Base-by-base conservation (phyloP, 2,797 vertebrate species). In the Lepus oiostolus region DNA sequence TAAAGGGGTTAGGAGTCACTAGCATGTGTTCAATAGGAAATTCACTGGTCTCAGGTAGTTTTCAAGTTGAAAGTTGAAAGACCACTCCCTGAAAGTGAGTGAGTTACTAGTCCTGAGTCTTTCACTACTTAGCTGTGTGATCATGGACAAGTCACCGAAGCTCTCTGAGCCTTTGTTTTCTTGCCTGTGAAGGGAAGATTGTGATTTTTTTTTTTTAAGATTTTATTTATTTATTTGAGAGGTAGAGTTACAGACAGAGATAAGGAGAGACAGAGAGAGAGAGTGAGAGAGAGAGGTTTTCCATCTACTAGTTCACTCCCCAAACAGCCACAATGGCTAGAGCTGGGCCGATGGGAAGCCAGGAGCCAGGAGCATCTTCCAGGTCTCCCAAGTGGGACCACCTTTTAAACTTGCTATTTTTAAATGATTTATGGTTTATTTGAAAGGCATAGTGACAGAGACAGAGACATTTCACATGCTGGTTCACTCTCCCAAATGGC, bases 71-170 rank as follows among this genome's bases (percentile, higher is more conserved):
- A 63, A 7, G 22, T 47, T 90, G 68, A 84, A 68, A 85, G 58
- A 32, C 4, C 11, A 13, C 75, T 74, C 35, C 22, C 19, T 19
- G 19, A 28, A 32, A 75, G 22, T 88, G 85, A 79, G 12, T 12
- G 12, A 94, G 30, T 65, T 71, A 38, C 26, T 75, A 9, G 52
- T 84, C n/a, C 90, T 81, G 38, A 71, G 19, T 58, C 42, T 54
- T 75, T 92, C 5, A n/a, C 10, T 67, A 32, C 80, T 90, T 90
- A 58, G 26, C 60, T 94, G 26, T 91, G n/a, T 88, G 92, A 74
- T 35, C 72, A 85, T 82, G 38, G 30, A 52, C 50, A 96, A 77
- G 22, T 92, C 54, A 67, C 30, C 50, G 60, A 88, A 72, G 50
- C 38, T 87, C 58, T 92, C 60, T 90, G 90, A 95, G 24, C 70